Evolutionary conservation across 2,113 vertebrate species (phyloP).

Genomic region (Epinephelus moara): DNA sequence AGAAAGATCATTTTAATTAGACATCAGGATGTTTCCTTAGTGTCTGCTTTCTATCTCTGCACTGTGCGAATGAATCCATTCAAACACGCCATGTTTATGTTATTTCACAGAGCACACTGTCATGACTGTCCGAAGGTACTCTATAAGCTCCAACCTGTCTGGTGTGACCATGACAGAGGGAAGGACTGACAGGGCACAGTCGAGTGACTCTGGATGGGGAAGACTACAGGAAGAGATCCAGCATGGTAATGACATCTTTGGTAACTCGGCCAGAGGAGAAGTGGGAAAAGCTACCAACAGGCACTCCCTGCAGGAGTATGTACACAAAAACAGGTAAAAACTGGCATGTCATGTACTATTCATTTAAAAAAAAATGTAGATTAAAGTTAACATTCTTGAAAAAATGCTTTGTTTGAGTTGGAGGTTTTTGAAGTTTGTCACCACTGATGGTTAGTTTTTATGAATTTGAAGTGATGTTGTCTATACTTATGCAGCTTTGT

Average conservation of each 20-base stretch:
- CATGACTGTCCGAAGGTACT: conserved; percentile 96
- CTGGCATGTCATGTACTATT: background rate
- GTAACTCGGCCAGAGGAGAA: conserved; percentile 18
- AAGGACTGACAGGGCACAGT: conserved; percentile 33
- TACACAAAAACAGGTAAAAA: conserved; percentile 87
- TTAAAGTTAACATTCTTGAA: background rate
- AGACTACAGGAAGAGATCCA: conserved; percentile 70
- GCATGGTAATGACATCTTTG: conserved; percentile 31
- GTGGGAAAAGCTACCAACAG: conserved; percentile 67
- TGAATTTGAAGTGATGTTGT: background rate
- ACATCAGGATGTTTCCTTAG: background rate
- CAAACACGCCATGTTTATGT: background rate
- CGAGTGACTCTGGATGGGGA: conserved; percentile 68
- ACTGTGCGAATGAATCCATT: background rate
- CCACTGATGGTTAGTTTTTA: background rate
- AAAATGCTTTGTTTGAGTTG: background rate
- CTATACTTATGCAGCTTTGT: background rate
- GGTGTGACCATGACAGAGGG: conserved; percentile 62
- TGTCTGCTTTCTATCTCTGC: background rate
- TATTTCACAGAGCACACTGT: conserved; percentile 85
- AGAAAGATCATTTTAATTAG: background rate
- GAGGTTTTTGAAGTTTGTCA: background rate
- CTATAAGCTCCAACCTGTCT: conserved; percentile 75
- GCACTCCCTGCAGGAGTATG: conserved; percentile 83
- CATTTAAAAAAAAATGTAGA: background rate